Percentiles rank a stretch among this genome's conserved stretches.
These are phyloP conservation scores for Orthosia gothica DNA, from an alignment of 2,888 invertebrate species.

Conservation along the genomic window DNA sequence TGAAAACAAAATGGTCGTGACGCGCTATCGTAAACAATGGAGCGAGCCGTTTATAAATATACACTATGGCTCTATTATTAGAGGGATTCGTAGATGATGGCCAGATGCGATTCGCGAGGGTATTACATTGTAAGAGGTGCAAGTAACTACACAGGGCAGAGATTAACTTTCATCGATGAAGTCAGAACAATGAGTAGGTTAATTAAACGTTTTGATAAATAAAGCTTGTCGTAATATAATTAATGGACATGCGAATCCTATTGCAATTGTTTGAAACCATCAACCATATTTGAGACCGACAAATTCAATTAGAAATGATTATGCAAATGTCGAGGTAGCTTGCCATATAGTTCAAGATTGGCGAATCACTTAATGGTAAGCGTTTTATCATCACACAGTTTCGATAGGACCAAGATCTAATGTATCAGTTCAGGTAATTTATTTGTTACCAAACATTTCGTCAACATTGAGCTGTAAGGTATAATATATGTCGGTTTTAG, in stretches of 20 bases:
- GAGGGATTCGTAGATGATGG: slow-evolving; percentile 46
- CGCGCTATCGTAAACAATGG: slow-evolving; percentile 63
- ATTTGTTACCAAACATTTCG: not conserved
- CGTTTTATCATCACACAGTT: not conserved
- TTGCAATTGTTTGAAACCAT: slow-evolving; percentile 23
- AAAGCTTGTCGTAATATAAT: not conserved
- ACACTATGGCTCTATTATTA: slow-evolving; percentile 49
- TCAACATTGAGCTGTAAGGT: slow-evolving; percentile 11
- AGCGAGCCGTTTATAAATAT: slow-evolving; percentile 50
- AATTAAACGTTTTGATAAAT: slow-evolving; percentile 5
- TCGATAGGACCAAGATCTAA: not conserved
- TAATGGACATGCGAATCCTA: slow-evolving; percentile 13
- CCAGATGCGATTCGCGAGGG: slow-evolving; percentile 38
- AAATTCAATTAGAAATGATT: slow-evolving; percentile 25
- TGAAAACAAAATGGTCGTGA: slow-evolving; percentile 63
- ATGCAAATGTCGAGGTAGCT: not conserved
- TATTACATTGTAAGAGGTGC: slow-evolving; percentile 25
- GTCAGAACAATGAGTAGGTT: slow-evolving; percentile 32
- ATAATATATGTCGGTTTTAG: too few species aligned
- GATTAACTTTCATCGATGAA: slow-evolving; percentile 39
- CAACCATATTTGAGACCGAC: slow-evolving; percentile 11
- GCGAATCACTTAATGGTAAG: not conserved
- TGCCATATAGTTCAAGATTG: not conserved
- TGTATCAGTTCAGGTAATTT: not conserved
- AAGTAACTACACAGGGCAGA: not conserved